These are phyloP conservation scores for Glaucopsyche alexis DNA, from an alignment of 2,888 invertebrate genomes.

Conservation along the genomic window DNA sequence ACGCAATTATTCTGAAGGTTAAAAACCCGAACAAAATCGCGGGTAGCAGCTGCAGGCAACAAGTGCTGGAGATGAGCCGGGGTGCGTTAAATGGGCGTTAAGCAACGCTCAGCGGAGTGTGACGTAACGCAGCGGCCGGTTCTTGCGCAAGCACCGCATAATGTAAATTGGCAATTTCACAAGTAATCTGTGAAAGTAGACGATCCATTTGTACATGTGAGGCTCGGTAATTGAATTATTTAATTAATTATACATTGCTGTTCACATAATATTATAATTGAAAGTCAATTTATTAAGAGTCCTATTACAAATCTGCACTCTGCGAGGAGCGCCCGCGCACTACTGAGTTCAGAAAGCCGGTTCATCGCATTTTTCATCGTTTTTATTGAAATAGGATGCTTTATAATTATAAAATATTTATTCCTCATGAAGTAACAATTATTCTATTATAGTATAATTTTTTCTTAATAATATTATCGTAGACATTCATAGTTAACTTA, in stretches of 20 bases:
- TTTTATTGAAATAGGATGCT: too few relatives aligned
- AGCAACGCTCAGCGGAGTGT: slow-evolving; percentile 37
- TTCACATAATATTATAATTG: neutral
- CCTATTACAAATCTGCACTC: too few relatives aligned
- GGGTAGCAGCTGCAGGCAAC: neutral
- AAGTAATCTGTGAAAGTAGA: slow-evolving; percentile 70
- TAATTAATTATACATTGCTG: neutral
- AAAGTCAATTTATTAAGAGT: neutral
- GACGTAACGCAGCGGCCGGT: slow-evolving; percentile 42
- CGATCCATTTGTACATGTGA: slow-evolving; percentile 59
- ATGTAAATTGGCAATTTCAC: slow-evolving; percentile 71
- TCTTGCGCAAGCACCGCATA: slow-evolving; percentile 53
- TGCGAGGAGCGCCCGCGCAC: too few relatives aligned
- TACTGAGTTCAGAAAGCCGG: too few relatives aligned
- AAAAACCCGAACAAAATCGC: too few relatives aligned
- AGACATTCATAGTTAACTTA: too few relatives aligned
- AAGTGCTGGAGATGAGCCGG: slow-evolving; percentile 39
- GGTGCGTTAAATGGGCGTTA: slow-evolving; percentile 39
- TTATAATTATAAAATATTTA: too few relatives aligned
- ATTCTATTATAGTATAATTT: too few relatives aligned
- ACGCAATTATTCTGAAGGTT: too few relatives aligned
- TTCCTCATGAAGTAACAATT: too few relatives aligned
- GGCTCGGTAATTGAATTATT: neutral
- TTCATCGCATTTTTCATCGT: too few relatives aligned
- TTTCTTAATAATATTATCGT: too few relatives aligned